These are phyloP conservation scores for Neotoxoptera formosana DNA, from an alignment of 1,140 invertebrate genomes.

Conservation along the genomic window DNA sequence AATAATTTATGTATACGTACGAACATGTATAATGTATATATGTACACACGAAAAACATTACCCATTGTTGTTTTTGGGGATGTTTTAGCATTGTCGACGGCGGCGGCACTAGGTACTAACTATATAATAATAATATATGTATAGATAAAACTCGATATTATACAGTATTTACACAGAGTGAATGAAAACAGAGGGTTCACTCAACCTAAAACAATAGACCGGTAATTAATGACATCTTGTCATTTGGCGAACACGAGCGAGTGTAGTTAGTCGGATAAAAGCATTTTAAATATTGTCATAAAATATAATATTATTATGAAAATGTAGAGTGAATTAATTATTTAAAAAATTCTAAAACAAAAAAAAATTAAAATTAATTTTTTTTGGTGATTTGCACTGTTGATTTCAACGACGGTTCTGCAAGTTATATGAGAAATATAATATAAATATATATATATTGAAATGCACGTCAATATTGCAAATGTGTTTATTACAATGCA, in stretches of 20 bases:
- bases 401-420: not conserved
- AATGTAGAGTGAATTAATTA: not conserved
- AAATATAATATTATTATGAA: not conserved
- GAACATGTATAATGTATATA: not conserved
- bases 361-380: not conserved
- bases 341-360: not conserved
- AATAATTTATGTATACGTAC: not conserved
- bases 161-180: not conserved
- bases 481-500: too few relatives aligned
- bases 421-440: not conserved
- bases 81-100: not conserved
- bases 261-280: not conserved
- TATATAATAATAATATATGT: slow-evolving; percentile 7
- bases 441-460: too few relatives aligned
- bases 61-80: not conserved
- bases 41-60: not conserved
- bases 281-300: not conserved
- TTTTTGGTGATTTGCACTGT: not conserved
- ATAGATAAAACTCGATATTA: not conserved
- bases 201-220: not conserved
- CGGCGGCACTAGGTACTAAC: not conserved
- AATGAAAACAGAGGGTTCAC: not conserved
- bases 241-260: not conserved
- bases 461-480: too few relatives aligned
- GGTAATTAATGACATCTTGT: slow-evolving; percentile 1